These are phyloP conservation scores for Temnothorax rugatulus DNA, from an alignment of 2,888 invertebrate genomes.

Conservation along the genomic window DNA sequence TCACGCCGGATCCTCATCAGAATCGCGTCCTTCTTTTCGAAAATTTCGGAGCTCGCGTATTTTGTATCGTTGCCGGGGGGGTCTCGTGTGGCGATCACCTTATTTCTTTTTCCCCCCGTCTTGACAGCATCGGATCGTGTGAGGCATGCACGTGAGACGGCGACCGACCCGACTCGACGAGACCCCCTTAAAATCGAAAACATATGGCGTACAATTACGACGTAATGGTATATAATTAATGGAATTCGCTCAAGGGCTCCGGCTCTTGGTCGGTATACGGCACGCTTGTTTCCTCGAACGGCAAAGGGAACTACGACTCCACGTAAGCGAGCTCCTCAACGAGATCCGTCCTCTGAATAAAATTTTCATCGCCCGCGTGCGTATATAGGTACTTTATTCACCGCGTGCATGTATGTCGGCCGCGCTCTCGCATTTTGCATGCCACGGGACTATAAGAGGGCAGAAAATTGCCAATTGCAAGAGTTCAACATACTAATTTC, in stretches of 20 bases:
- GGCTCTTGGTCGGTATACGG: constrained; percentile 57
- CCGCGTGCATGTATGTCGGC: constrained; percentile 26
- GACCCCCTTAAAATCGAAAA: constrained; percentile 70
- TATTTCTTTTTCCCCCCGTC: constrained; percentile 24
- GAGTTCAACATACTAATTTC: constrained; percentile 64
- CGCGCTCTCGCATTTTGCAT: constrained; percentile 63
- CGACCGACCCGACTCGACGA: constrained; percentile 39
- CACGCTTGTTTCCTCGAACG: constrained; percentile 72
- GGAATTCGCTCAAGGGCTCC: constrained; percentile 60
- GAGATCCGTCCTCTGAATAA: constrained; percentile 67
- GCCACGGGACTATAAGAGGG: constrained; percentile 65
- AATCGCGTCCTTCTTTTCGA: constrained; percentile 18
- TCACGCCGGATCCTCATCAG: neutral
- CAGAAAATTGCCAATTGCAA: constrained; percentile 70
- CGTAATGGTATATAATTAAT: constrained; percentile 79
- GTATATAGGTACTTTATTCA: constrained; percentile 30
- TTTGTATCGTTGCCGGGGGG: constrained; percentile 40
- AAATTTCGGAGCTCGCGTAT: constrained; percentile 34
- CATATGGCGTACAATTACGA: constrained; percentile 77
- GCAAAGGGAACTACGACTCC: constrained; percentile 55
- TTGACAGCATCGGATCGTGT: constrained; percentile 29
- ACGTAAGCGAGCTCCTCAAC: constrained; percentile 21
- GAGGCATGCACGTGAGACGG: constrained; percentile 24
- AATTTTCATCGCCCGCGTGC: constrained; percentile 64
- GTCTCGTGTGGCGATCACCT: constrained; percentile 30